These are phyloP conservation scores for Corvus hawaiiensis DNA, from an alignment of 2,113 vertebrate genomes.

Conservation along the genomic window DNA sequence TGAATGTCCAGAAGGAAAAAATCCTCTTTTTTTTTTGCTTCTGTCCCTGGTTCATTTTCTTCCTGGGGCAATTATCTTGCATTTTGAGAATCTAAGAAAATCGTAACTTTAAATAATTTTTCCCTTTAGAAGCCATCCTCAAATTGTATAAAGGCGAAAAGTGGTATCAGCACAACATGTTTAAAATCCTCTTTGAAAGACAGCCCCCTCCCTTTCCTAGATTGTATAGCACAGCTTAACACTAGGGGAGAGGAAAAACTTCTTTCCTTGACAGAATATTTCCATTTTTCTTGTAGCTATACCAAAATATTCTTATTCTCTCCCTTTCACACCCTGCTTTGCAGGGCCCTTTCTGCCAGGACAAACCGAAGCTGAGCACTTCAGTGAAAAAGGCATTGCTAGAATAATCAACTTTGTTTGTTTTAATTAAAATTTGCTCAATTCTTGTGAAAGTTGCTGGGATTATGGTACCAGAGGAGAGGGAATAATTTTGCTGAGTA, in stretches of 20 bases:
- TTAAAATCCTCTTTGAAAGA: not conserved
- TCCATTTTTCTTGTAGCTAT: not conserved
- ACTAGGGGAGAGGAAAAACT: not conserved
- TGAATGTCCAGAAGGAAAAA: not conserved
- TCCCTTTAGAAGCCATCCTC: not conserved
- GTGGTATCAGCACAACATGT: not conserved
- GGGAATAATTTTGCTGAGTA: not conserved
- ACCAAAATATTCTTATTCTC: not conserved
- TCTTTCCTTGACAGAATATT: not conserved
- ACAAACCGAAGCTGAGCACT: not conserved
- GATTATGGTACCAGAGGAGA: not conserved
- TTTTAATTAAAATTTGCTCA: not conserved
- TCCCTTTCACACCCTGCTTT: not conserved
- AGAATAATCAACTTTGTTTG: not conserved
- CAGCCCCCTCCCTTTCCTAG: not conserved
- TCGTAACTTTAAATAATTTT: not conserved
- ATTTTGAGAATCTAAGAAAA: not conserved
- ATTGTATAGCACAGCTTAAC: not conserved
- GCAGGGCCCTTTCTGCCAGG: not conserved
- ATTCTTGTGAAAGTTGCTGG: not conserved
- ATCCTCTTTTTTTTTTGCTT: not conserved
- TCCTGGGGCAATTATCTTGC: too few relatives aligned
- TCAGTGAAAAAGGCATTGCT: not conserved
- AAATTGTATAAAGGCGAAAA: not conserved
- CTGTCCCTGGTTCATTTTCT: not conserved